Percentiles rank a stretch among this genome's conserved stretches.
These are phyloP conservation scores for Otis tarda DNA, from an alignment of 2,113 vertebrate species.

Conservation along the genomic window DNA sequence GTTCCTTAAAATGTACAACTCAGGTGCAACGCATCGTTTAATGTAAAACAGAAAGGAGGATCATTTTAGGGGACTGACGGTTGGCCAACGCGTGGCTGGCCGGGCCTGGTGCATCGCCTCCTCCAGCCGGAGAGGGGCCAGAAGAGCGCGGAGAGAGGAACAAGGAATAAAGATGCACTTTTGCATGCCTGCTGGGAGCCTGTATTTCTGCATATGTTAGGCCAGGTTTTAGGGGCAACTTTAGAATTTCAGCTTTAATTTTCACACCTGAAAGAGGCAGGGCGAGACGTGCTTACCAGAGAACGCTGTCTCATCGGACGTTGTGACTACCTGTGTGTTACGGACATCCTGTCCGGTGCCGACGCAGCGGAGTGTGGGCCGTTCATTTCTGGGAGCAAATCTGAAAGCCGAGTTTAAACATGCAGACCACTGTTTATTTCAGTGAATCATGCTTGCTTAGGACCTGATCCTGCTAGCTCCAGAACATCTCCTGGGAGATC, in stretches of 20 bases:
- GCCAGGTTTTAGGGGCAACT: neutral
- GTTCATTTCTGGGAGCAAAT: neutral
- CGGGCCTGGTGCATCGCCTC: neutral
- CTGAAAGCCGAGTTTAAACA: constrained; percentile 32
- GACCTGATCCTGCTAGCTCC: neutral
- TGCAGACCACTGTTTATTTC: constrained; percentile 19
- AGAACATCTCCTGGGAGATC: constrained; percentile 58
- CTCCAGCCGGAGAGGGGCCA: neutral
- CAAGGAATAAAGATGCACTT: neutral
- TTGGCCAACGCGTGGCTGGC: accelerated
- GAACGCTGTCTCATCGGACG: accelerated
- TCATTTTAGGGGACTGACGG: neutral
- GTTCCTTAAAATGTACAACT: neutral
- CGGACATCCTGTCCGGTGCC: neutral
- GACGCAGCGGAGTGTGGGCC: neutral
- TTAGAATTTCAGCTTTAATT: neutral
- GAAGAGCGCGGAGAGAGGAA: neutral
- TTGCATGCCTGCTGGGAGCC: neutral
- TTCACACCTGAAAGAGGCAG: neutral
- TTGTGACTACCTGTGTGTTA: neutral
- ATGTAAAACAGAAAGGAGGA: neutral
- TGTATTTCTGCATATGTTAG: neutral
- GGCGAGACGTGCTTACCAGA: accelerated
- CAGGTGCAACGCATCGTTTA: neutral
- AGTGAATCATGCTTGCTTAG: constrained; percentile 15